Evolutionary conservation across 2,797 vertebrate species (phyloP), one percentile per base, ranked within the genome.

Genomic region (Falco berigora): DNA sequence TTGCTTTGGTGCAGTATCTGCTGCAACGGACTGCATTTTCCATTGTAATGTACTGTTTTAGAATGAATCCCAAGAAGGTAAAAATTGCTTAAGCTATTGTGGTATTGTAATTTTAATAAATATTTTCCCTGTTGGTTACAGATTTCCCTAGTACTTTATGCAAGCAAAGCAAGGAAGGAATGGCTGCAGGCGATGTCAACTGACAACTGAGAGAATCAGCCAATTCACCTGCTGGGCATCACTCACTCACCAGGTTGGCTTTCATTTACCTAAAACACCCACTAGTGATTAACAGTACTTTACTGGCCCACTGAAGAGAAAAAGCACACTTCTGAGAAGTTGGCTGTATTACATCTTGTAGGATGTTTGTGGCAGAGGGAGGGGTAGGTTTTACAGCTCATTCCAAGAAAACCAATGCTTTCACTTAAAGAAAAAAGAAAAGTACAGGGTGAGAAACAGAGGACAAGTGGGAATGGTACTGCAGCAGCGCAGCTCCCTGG

Each of bases 1-100:
- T 93, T 97, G n/a, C 40, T 91, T 68, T 93, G 83, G 81, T 96
- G 95, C 92, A 82, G 69, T 88, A 52, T 42, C 86, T 78, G 44
- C 84, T 80, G 63, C 80, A 93, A 34, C 86, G 62, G 24, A 69
- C 80, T 67, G 59, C 46, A 42, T 85, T 96, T 91, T 63, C 50
- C 67, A 24, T n/a, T 67, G 44, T 30, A 46, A 67, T 23, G 52
- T 16, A 22, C 56, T 73, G 40, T 30, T 73, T 89, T 56, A 74
- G 52, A 89, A 82, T 52, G 6, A 76, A 53, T 52, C 38, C 36
- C n/a, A 73, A 32, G 8, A 36, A 63, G 40, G 74, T 28, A 62
- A 78, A 90, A 40, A 69, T 6, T 17, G 46, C 50, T 56, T 40
- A 44, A 11, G 2, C 19, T 88, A 25, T 10, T 87, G 24, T 27